A percentile compares a stretch with the other conserved stretches of the same genome.
Evolutionary conservation across 1,140 invertebrate genomes (phyloP).

Genomic region (Scaptomyza montana): DNA sequence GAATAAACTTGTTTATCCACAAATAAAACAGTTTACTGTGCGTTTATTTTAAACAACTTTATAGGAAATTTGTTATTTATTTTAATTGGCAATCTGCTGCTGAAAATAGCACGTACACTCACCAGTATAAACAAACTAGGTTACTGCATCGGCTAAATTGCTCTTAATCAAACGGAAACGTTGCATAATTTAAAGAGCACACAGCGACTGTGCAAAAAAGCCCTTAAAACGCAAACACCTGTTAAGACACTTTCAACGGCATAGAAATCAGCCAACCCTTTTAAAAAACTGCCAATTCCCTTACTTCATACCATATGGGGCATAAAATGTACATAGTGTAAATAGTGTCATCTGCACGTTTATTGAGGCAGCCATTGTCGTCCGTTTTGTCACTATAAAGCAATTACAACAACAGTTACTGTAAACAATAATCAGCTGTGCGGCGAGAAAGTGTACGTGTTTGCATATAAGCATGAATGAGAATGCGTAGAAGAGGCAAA

Average conservation of each 20-base stretch:
- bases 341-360: neutral
- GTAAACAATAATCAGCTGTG: conserved; percentile 42
- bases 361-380: conserved; percentile 13
- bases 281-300: neutral
- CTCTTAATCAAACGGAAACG: no score
- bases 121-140: no score
- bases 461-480: conserved; percentile 12
- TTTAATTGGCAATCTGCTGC: no score
- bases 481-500: conserved; percentile 4
- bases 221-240: no score
- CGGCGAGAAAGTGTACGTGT: neutral
- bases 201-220: no score
- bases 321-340: neutral
- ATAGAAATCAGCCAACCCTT: neutral
- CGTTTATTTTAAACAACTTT: neutral
- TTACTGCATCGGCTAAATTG: no score
- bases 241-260: neutral
- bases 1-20: conserved; percentile 47
- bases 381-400: neutral
- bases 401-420: neutral
- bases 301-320: no score
- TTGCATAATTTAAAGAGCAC: no score
- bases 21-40: conserved; percentile 7
- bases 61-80: no score
- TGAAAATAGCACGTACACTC: no score